Conservation (phyloP, 2,888 invertebrate species). For the Apoda limacodes region DNA sequence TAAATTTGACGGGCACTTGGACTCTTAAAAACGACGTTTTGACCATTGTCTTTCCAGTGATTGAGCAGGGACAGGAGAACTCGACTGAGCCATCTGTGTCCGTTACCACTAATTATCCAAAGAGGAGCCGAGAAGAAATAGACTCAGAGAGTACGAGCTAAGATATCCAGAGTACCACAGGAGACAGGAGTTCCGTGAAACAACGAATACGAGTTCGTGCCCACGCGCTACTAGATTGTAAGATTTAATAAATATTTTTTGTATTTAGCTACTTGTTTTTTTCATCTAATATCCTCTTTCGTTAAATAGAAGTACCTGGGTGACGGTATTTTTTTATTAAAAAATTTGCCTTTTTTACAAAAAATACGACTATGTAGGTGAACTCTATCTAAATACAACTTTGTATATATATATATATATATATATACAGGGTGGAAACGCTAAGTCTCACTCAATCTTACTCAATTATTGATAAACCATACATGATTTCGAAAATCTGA, state of each 20-base stretch:
- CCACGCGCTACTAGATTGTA: constrained; percentile 28
- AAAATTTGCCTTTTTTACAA: no score
- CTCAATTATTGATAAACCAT: no score
- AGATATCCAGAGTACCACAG: no score
- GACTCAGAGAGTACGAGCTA: constrained; percentile 29
- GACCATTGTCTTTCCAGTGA: constrained; percentile 38
- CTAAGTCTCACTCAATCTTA: no score
- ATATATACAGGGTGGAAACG: no score
- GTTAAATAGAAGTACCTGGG: constrained; percentile 23
- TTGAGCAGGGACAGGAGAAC: background rate
- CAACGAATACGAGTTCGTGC: constrained; percentile 48
- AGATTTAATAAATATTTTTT: background rate
- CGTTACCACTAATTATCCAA: constrained; percentile 7
- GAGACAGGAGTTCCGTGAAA: constrained; percentile 22
- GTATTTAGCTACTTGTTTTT: no score
- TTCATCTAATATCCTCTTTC: no score
- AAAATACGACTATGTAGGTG: no score
- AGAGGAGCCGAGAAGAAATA: constrained; percentile 38
- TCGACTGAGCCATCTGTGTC: constrained; percentile 9
- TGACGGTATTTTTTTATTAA: constrained; percentile 23
- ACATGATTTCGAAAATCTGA: no score
- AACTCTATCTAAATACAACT: no score
- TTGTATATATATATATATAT: no score
- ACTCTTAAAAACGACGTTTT: constrained; percentile 31
- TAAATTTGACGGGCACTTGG: constrained; percentile 44